Evolutionary conservation across 1,140 invertebrate species (phyloP).

Genomic region (Lucilia cuprina): DNA sequence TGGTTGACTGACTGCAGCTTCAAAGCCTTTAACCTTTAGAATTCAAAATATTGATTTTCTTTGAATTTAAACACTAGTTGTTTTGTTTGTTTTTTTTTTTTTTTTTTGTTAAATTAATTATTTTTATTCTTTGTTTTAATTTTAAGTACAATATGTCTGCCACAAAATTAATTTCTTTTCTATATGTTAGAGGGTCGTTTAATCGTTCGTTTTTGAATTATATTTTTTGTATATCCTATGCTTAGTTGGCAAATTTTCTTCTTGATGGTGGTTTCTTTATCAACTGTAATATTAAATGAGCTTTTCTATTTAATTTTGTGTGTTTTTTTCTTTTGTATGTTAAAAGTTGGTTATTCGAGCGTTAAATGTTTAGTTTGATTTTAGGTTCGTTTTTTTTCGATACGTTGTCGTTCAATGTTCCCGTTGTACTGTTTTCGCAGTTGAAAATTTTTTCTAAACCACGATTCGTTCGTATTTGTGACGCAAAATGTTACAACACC

Average conservation of each 20-base stretch:
- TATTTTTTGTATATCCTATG: neutral
- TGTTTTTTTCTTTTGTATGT: neutral
- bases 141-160: neutral
- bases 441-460: neutral
- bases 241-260: constrained; percentile 19
- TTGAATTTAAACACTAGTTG: neutral
- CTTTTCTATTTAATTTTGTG: neutral
- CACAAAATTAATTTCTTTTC: neutral
- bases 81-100: too few species aligned
- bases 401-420: constrained; percentile 29
- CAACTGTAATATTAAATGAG: constrained; percentile 33
- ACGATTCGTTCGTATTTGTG: constrained; percentile 25
- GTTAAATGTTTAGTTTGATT: neutral
- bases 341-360: constrained; percentile 5
- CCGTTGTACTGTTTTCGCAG: constrained; percentile 22
- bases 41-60: constrained; percentile 26
- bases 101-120: constrained; percentile 4
- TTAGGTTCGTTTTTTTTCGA: constrained; percentile 3
- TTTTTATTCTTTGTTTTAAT: neutral
- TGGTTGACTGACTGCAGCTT: neutral
- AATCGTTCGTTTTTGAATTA: too few species aligned
- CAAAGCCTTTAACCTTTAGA: constrained; percentile 27
- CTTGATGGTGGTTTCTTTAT: neutral
- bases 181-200: too few species aligned
- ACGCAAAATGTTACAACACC: constrained; percentile 34